These are phyloP conservation scores for Pyrocephalus nanus DNA, from an alignment of 2,797 vertebrate species.

Conservation along the genomic window DNA sequence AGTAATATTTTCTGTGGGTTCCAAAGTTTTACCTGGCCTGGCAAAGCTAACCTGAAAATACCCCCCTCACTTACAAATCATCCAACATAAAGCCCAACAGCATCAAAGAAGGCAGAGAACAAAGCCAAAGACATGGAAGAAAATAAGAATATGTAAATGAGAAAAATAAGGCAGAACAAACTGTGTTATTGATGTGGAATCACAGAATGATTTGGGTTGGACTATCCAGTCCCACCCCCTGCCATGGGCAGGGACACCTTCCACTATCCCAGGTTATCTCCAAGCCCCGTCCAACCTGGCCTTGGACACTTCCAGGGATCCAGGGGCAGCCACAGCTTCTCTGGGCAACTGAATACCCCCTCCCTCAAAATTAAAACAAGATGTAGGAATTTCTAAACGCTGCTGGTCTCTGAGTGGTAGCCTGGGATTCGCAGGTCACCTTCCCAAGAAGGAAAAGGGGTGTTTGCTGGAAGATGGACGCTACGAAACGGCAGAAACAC, in stretches of 20 bases:
- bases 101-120: background rate
- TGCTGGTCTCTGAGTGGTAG: background rate
- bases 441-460: background rate
- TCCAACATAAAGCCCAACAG: fast-evolving
- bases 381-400: background rate
- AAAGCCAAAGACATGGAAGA: background rate
- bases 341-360: background rate
- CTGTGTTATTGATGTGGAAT: too few relatives aligned
- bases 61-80: background rate
- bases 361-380: background rate
- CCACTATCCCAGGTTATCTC: background rate
- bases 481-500: background rate
- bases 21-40: background rate
- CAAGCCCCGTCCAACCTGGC: background rate
- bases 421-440: background rate
- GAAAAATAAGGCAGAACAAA: background rate
- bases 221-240: background rate
- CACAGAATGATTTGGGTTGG: background rate
- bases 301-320: background rate
- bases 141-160: background rate
- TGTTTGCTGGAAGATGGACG: background rate
- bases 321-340: background rate
- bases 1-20: background rate
- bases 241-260: background rate
- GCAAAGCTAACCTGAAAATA: background rate